A percentile compares a stretch with the other conserved stretches of the same genome.
These are phyloP conservation scores for Nipponia nippon DNA, from an alignment of 2,113 vertebrate species.

Conservation along the genomic window DNA sequence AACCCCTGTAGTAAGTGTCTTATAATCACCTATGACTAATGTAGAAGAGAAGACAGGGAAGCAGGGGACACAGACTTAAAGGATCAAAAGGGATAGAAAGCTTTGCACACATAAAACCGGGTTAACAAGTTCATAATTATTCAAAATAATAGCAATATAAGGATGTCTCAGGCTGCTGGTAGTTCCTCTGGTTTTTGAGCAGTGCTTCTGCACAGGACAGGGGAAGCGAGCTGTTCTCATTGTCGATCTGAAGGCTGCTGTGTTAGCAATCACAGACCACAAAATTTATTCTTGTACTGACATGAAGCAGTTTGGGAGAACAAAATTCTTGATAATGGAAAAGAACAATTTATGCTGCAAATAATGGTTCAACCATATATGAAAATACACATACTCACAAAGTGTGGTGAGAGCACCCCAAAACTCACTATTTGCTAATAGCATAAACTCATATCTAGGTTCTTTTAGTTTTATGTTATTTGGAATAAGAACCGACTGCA, in stretches of 20 bases:
- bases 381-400: neutral
- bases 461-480: neutral
- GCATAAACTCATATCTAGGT: neutral
- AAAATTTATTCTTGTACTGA: neutral
- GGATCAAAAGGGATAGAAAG: neutral
- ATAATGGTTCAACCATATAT: neutral
- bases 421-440: neutral
- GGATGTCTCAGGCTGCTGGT: neutral
- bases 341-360: neutral
- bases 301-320: neutral
- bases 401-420: fast-evolving
- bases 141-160: neutral
- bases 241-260: neutral
- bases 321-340: neutral
- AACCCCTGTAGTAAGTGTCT: neutral
- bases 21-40: neutral
- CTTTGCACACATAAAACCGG: neutral
- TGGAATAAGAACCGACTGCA: neutral
- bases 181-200: neutral
- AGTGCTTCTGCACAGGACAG: neutral
- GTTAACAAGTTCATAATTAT: neutral
- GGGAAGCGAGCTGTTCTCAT: neutral
- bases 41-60: neutral
- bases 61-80: neutral
- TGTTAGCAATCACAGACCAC: neutral